Conservation (phyloP, 2,797 vertebrate genomes). For the Sebastiscus tertius region DNA sequence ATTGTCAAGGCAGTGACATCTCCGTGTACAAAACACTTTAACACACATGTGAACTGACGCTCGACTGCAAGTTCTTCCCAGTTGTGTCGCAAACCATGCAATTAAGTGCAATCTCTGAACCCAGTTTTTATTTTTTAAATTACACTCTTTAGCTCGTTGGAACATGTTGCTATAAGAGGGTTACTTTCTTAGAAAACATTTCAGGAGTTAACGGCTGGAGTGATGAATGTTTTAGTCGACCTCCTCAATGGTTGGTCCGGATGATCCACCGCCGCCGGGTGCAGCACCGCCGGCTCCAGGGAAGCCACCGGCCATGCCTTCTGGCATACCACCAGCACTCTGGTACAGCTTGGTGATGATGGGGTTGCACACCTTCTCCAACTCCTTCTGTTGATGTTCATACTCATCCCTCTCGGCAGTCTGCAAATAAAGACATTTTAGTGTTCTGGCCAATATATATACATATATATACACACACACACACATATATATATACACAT, state of each 20-base stretch:
- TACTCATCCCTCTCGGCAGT: slow-evolving; percentile 87
- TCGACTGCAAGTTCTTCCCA: slow-evolving; percentile 50
- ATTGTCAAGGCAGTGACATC: slow-evolving; percentile 62
- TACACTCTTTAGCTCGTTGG: slow-evolving; percentile 68
- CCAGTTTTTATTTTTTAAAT: slow-evolving; percentile 41
- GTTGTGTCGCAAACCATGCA: slow-evolving; percentile 38
- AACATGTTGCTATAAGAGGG: slow-evolving; percentile 66
- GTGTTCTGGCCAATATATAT: not conserved
- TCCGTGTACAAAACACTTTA: slow-evolving; percentile 44
- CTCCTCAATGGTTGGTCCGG: slow-evolving; percentile 88
- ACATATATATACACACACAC: too few relatives aligned
- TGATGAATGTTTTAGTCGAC: slow-evolving; percentile 78
- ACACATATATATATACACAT: too few relatives aligned
- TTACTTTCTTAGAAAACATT: slow-evolving; percentile 66
- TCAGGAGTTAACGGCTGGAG: slow-evolving; percentile 9
- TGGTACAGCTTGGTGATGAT: slow-evolving; percentile 89
- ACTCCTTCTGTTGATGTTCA: slow-evolving; percentile 87
- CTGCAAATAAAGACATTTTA: slow-evolving; percentile 43
- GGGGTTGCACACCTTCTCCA: slow-evolving; percentile 88
- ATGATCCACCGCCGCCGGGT: slow-evolving; percentile 82
- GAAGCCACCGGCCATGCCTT: slow-evolving; percentile 88
- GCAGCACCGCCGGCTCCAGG: slow-evolving; percentile 84
- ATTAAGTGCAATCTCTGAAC: slow-evolving; percentile 55
- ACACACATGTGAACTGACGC: slow-evolving; percentile 21
- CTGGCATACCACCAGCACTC: slow-evolving; percentile 89